Evolutionary conservation across 1,140 invertebrate species (phyloP).

Genomic region (Ceratoteleas bidentatus): DNA sequence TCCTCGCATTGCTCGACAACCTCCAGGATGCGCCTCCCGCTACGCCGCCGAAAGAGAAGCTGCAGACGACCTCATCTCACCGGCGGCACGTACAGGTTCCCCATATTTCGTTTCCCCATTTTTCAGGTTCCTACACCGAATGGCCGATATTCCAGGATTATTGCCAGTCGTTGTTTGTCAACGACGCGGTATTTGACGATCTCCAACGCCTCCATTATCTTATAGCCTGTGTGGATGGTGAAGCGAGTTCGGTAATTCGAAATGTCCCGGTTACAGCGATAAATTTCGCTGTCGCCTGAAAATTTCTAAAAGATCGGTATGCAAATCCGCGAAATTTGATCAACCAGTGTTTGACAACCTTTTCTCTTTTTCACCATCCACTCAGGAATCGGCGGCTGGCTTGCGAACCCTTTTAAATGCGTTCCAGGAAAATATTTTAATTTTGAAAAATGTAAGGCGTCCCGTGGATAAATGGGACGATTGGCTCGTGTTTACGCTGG

Average conservation of each 20-base stretch:
- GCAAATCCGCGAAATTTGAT: background rate
- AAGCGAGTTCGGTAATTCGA: background rate
- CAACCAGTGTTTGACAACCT: background rate
- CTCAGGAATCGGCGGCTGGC: background rate
- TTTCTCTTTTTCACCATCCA: background rate
- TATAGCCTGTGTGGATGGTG: background rate
- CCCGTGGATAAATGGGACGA: too few relatives aligned
- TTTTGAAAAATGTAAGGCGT: too few relatives aligned
- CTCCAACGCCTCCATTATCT: constrained; percentile 3
- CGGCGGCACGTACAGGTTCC: too few relatives aligned
- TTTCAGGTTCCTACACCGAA: background rate
- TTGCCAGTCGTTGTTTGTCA: background rate
- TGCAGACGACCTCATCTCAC: too few relatives aligned
- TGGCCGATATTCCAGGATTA: constrained; percentile 7
- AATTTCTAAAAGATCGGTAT: background rate
- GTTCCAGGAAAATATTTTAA: background rate
- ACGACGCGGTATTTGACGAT: background rate
- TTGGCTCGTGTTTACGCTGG: too few relatives aligned
- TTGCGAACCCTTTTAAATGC: background rate
- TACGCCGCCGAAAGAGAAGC: too few relatives aligned
- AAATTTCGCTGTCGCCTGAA: background rate
- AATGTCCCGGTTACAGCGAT: background rate
- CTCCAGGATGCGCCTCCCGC: too few relatives aligned
- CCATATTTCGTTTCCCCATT: background rate
- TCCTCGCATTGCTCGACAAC: too few relatives aligned